phyloP scores from a whole-genome alignment of 2,797 vertebrate genomes.

The Enteromius viviparus region DNA sequence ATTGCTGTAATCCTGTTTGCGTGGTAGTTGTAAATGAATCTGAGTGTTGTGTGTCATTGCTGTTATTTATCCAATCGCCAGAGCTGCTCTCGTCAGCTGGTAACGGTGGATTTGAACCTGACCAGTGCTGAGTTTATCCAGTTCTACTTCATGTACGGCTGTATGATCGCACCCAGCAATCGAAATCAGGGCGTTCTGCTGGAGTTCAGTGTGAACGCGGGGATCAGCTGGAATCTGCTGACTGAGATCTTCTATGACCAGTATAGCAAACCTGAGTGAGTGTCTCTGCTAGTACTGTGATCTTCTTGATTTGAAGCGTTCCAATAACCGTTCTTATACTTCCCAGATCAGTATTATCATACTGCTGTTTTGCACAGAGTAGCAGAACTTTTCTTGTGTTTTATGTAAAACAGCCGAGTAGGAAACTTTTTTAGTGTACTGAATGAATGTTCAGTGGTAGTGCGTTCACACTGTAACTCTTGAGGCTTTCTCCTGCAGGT shows the following conservation, averaged over 20 bases:
- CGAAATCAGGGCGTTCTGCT: slow-evolving; percentile 96
- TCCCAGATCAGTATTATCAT: not conserved
- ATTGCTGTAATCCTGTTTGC: not conserved
- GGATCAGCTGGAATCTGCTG: slow-evolving; percentile 92
- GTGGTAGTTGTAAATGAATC: not conserved
- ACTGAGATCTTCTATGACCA: slow-evolving; percentile 98
- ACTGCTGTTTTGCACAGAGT: not conserved
- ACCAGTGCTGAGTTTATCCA: slow-evolving; percentile 97
- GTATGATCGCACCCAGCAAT: slow-evolving; percentile 91
- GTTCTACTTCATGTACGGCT: slow-evolving; percentile 99
- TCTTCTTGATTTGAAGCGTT: not conserved
- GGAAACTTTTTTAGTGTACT: not conserved
- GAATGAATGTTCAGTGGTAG: not conserved
- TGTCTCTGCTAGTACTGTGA: not conserved
- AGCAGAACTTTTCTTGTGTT: not conserved
- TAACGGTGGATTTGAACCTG: slow-evolving; percentile 95
- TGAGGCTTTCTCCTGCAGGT: slow-evolving; percentile 73
- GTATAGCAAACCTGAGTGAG: slow-evolving; percentile 95
- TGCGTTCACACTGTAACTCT: not conserved
- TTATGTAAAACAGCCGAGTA: not conserved
- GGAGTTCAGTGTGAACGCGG: slow-evolving; percentile 95
- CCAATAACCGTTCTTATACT: not conserved
- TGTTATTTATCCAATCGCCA: slow-evolving; percentile 60
- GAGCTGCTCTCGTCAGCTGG: slow-evolving; percentile 92
- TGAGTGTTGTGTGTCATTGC: not conserved